phyloP scores from a whole-genome alignment of 2,113 vertebrate genomes.

The Corythoichthys haematopterus region DNA sequence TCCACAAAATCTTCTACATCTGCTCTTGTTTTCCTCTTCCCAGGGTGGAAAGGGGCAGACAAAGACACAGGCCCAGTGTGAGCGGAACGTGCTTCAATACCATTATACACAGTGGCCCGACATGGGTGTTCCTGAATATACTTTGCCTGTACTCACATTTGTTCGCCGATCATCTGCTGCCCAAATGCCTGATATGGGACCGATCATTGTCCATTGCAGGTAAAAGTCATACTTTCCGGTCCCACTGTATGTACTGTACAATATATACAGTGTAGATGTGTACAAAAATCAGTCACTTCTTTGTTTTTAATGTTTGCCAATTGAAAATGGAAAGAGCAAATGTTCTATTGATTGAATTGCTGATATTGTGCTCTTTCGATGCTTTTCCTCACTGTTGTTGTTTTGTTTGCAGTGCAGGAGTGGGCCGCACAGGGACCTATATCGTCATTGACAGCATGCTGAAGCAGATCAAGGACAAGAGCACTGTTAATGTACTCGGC shows the following conservation, averaged over 20 bases:
- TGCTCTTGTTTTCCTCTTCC: background rate
- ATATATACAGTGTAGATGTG: too few relatives aligned
- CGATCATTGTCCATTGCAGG: constrained; percentile 97
- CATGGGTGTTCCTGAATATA: constrained; percentile 96
- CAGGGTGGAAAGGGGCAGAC: constrained; percentile 83
- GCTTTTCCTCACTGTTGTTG: constrained; percentile 11
- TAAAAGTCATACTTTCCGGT: constrained; percentile 37
- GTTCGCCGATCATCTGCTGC: constrained; percentile 89
- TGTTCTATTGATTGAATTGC: background rate
- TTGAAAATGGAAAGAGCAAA: background rate
- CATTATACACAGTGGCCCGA: constrained; percentile 74
- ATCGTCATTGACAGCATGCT: constrained; percentile 98
- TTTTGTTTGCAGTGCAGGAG: constrained; percentile 79
- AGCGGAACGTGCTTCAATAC: constrained; percentile 85
- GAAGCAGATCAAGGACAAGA: constrained; percentile 93
- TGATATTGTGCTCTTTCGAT: constrained; percentile 25
- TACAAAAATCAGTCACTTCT: background rate
- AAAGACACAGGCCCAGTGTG: constrained; percentile 80
- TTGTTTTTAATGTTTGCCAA: background rate
- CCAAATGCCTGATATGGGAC: constrained; percentile 79
- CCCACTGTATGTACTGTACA: too few relatives aligned
- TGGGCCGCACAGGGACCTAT: constrained; percentile 94
- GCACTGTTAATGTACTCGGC: constrained; percentile 89
- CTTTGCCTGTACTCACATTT: constrained; percentile 93
- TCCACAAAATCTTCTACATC: background rate